Evolutionary conservation across 2,888 invertebrate species (phyloP), one percentile per base, ranked within the genome.

Genomic region (Bugula neritina): DNA sequence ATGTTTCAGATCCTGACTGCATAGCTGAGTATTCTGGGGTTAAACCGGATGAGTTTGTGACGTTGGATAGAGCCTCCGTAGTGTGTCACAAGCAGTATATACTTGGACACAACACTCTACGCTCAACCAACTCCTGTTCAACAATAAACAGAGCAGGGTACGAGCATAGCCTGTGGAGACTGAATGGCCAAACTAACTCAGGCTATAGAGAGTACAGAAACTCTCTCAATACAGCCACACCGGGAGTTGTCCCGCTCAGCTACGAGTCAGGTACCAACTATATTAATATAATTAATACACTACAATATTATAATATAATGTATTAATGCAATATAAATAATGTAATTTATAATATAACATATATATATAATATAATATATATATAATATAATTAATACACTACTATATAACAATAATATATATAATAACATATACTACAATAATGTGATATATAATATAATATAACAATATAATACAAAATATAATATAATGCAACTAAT

Each of bases 1-100:
- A 43, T n/a, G n/a, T 55, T 55, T 5, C 23, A 55, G 55, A 55
- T 55, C 55, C 55, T 5, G 55, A 55, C 23, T 55, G 55, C 23
- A 23, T 55, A 25, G 55, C 55, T 55, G 55, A 55, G 25, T 55
- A 55, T 25, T 55, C 55, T 55, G 55, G 55, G n/a, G 55, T 55
- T 3, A 55, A 55, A 55, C 55, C 55, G 5, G 55, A 55, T 55
- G 55, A 55, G 55, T 55, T n/a, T 25, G 55, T 55, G 55, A 55
- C 55, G n/a, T 55, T 55, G n/a, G 55, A 55, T 25, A 55, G 55
- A 23, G 25, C 5, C 21, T 17, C 55, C 25, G 5, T 23, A 5
- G 55, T 17, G 23, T 25, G 21, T 21, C 21, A 25, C 23, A 55
- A 25, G 55, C 55, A 23, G 5, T 55, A 17, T 23, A 55, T 23